phyloP scores from a whole-genome alignment of 2,113 vertebrate genomes.

The Motacilla tschutschensis region DNA sequence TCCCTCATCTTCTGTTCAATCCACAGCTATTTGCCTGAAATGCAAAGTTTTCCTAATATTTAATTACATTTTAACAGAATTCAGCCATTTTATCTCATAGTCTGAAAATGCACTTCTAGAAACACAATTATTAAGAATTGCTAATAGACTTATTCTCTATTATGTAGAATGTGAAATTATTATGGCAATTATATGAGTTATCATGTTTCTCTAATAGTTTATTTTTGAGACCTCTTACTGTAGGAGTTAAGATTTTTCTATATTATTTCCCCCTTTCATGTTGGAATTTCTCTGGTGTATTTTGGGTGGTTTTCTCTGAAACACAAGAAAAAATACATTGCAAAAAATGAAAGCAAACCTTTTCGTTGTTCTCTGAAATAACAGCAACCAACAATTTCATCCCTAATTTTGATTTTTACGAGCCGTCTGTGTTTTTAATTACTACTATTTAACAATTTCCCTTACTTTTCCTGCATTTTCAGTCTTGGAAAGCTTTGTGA shows the following conservation, averaged over 20 bases:
- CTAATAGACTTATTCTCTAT: not conserved
- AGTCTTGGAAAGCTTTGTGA: accelerated
- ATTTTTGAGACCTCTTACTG: not conserved
- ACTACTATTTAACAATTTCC: not conserved
- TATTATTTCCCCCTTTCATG: not conserved
- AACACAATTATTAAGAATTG: not conserved
- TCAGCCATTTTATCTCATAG: not conserved
- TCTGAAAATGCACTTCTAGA: not conserved
- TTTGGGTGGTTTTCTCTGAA: not conserved
- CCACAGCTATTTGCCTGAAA: not conserved
- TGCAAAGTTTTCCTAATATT: not conserved
- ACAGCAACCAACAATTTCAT: accelerated
- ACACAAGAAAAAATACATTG: accelerated
- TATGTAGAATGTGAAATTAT: not conserved
- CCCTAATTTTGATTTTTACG: not conserved
- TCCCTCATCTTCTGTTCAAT: not conserved
- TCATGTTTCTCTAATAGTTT: not conserved
- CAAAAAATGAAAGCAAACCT: not conserved
- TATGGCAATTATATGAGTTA: not conserved
- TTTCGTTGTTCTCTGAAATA: not conserved
- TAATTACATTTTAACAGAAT: not conserved
- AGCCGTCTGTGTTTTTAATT: not conserved
- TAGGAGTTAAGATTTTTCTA: not conserved
- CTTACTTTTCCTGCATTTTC: not conserved
- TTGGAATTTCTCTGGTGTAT: not conserved